Evolutionary conservation across 1,140 invertebrate species (phyloP), one percentile per base, ranked within the genome.

Genomic region (Leptestheria dahalacensis): DNA sequence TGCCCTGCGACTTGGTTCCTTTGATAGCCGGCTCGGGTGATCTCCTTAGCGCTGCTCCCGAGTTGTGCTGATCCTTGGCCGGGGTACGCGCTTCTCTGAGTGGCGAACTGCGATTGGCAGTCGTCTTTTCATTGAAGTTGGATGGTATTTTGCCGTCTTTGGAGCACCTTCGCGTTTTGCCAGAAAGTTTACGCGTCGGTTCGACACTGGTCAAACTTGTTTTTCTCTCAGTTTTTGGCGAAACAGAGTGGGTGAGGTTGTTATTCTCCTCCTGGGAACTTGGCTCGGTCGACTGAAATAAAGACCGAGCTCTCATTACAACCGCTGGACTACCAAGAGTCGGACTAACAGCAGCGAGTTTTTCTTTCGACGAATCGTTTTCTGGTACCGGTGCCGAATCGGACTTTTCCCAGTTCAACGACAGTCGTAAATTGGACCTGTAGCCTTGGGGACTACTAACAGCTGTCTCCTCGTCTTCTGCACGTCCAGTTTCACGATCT

Each of bases 1-100:
- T 79, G 59, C 79, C 73, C 9, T 6, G 10, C 33, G 6, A 9
- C 33, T 41, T 41, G 15, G 33, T 15, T 41, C 33, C 6, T 41
- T 41, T 41, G 6, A 15, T 6, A 41, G 15, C 15, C 33, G 6
- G 33, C 33, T 41, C 33, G 6, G 33, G 33, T 41, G 33, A 41
- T 6, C 15, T 41, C 33, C 33, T 41, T 9, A 41, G 6, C 33
- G 33, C 6, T 41, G 33, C 6, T 41, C 33, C 33, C 6, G 33
- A 41, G 33, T 41, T 41, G 6, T 15, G 6, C 6, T 15, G 33
- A 41, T 15, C 33, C 33, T 41, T 41, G 6, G 33, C 33, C 6
- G 15, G 6, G 15, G 33, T 9, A 41, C 15, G 6, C 33, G 6
- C 33, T 9, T 6, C 33, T n/a, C n/a, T n/a, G n/a, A n/a, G 29